These are phyloP conservation scores for Basileuterus tristriatus DNA, from an alignment of 2,797 vertebrate genomes.

Conservation along the genomic window DNA sequence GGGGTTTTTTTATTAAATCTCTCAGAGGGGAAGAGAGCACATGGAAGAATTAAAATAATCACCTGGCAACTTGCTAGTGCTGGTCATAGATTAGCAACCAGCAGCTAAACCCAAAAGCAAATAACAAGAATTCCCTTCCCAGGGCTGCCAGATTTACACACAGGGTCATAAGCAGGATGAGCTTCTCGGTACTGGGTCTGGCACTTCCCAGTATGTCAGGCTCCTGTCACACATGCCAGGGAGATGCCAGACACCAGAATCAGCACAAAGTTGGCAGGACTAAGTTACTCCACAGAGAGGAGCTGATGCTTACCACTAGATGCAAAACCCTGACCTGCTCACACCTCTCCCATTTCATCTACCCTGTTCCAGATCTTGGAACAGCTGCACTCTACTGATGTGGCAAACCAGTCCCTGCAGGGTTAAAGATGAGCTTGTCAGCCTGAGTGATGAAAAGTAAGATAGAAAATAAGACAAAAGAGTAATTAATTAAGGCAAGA, in stretches of 20 bases:
- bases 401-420: not conserved
- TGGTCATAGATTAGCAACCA: not conserved
- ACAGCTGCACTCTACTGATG: accelerated
- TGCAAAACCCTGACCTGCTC: not conserved
- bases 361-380: not conserved
- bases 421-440: not conserved
- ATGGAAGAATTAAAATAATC: not conserved
- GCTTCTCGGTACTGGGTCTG: not conserved
- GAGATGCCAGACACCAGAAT: not conserved
- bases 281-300: not conserved
- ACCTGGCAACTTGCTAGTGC: not conserved
- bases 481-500: conserved; percentile 28
- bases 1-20: not conserved
- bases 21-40: not conserved
- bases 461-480: conserved; percentile 5
- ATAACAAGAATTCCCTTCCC: not conserved
- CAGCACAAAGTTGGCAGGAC: not conserved
- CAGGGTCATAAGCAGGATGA: not conserved
- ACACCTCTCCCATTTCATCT: not conserved
- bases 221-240: not conserved
- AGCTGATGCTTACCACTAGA: not conserved
- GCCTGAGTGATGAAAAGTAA: not conserved
- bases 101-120: not conserved
- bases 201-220: not conserved
- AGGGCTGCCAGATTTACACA: not conserved